A percentile compares a stretch with the other conserved stretches of the same genome.
These are phyloP conservation scores for Pogonomyrmex barbatus DNA, from an alignment of 1,140 invertebrate species.

Conservation along the genomic window DNA sequence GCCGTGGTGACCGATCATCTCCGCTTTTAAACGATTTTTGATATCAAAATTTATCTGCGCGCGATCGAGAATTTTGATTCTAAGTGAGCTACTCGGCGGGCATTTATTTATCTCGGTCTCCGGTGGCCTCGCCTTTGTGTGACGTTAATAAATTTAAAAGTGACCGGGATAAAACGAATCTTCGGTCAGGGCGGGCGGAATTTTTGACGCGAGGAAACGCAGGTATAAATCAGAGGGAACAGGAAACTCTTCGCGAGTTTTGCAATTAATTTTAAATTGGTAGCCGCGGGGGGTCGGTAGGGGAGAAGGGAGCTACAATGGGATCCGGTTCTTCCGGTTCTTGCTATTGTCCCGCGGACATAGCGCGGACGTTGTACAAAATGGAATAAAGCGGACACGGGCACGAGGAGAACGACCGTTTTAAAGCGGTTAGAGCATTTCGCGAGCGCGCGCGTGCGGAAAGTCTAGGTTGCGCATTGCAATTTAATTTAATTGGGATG, in stretches of 20 bases:
- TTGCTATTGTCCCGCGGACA: conserved; percentile 57
- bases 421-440: conserved; percentile 68
- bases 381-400: conserved; percentile 59
- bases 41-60: neutral
- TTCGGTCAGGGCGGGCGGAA: conserved; percentile 15
- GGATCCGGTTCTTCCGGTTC: conserved; percentile 46
- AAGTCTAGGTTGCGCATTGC: conserved; percentile 26
- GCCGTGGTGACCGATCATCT: neutral
- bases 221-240: conserved; percentile 61
- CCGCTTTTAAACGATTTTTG: conserved; percentile 9
- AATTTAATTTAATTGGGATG: conserved; percentile 71
- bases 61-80: neutral
- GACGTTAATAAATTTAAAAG: neutral
- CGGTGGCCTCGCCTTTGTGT: neutral
- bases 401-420: conserved; percentile 43
- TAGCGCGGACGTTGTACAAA: conserved; percentile 59
- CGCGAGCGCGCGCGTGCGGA: conserved; percentile 10
- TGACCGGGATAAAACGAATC: neutral
- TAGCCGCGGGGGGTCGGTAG: conserved; percentile 14
- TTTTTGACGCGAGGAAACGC: conserved; percentile 38
- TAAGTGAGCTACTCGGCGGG: neutral
- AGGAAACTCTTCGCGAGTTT: conserved; percentile 66
- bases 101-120: neutral
- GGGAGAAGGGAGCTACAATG: conserved; percentile 47
- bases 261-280: conserved; percentile 74